Base-by-base conservation (phyloP, 1,140 invertebrate species). In the Portunus trituberculatus region DNA sequence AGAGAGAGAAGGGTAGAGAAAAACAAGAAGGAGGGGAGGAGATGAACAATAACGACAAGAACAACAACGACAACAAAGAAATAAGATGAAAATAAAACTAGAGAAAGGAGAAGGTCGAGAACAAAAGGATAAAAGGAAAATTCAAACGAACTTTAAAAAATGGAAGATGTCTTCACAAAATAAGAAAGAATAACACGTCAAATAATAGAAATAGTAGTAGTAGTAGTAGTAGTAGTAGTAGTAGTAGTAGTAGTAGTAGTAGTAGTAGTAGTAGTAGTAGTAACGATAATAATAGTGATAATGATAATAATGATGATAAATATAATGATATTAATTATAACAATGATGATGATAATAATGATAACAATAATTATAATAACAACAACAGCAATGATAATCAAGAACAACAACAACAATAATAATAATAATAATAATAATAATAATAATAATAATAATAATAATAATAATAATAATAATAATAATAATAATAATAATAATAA, bases 391-490 rank as follows among this genome's bases (percentile, higher is more conserved):
- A 76, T 14, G 12, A 76, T 12, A 14, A 76, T 12, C n/a, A n/a
- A n/a, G n/a, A n/a, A n/a, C 67, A 76, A n/a, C 67, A 76, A 76
- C 67, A 76, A 76, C 67, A 76, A 76, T n/a, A 76, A n/a, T 76
- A 76, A n/a, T n/a, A 76, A n/a, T n/a, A 76, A n/a, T n/a, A 76
- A 76, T n/a, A 76, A 76, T n/a, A 76, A n/a, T n/a, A 76, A n/a
- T n/a, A 76, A 76, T n/a, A 76, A 76, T n/a, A 76, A n/a, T 76
- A 76, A n/a, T n/a, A 76, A n/a, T n/a, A 76, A 76, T n/a, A 76
- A 76, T n/a, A 76, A 76, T n/a, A 76, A n/a, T n/a, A 76, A 76
- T n/a, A 76, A 76, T n/a, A 76, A 76, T n/a, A 76, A n/a, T 76
- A 76, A n/a, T 76, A 76, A n/a, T n/a, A 76, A 76, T n/a, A 76